Conservation (phyloP, 1,140 invertebrate species). For the Probaryconus sp. region DNA sequence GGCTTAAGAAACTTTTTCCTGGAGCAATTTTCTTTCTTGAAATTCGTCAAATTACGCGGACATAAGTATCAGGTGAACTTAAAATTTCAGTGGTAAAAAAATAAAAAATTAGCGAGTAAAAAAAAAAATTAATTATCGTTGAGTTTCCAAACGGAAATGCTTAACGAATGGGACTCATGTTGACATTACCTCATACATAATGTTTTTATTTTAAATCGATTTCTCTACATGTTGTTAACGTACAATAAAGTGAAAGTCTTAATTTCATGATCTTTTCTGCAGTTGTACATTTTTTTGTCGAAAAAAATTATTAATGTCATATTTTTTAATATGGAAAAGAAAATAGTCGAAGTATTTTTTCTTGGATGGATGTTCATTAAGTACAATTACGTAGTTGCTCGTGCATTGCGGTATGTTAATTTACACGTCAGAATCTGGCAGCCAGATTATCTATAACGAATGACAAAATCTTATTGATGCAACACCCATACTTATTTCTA, state of each 20-base stretch:
- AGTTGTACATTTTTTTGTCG: conserved; percentile 14
- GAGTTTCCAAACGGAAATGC: conserved; percentile 51
- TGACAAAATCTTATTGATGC: conserved; percentile 56
- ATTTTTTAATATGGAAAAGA: conserved; percentile 30
- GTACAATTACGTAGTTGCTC: conserved; percentile 37
- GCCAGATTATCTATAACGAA: conserved; percentile 45
- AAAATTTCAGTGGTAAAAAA: conserved; percentile 42
- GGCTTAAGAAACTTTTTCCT: too few species aligned
- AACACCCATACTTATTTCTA: conserved; percentile 54
- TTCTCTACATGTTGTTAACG: conserved; percentile 35
- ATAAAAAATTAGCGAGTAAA: conserved; percentile 16
- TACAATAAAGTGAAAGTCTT: conserved; percentile 58
- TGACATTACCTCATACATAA: conserved; percentile 41
- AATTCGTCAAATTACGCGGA: conserved; percentile 22
- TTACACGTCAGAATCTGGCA: conserved; percentile 39
- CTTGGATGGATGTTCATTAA: conserved; percentile 43
- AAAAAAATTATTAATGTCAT: conserved; percentile 26
- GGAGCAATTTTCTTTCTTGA: too few species aligned
- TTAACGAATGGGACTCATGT: conserved; percentile 44
- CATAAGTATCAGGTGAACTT: too few species aligned
- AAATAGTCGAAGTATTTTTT: conserved; percentile 14
- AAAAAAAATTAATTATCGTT: conserved; percentile 51
- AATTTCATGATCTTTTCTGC: conserved; percentile 39
- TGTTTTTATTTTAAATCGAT: conserved; percentile 51
- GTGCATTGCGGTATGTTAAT: conserved; percentile 39